Percentiles rank a stretch among this genome's conserved stretches.
Evolutionary conservation across 2,888 invertebrate genomes (phyloP).

Genomic region (Serripes groenlandicus): DNA sequence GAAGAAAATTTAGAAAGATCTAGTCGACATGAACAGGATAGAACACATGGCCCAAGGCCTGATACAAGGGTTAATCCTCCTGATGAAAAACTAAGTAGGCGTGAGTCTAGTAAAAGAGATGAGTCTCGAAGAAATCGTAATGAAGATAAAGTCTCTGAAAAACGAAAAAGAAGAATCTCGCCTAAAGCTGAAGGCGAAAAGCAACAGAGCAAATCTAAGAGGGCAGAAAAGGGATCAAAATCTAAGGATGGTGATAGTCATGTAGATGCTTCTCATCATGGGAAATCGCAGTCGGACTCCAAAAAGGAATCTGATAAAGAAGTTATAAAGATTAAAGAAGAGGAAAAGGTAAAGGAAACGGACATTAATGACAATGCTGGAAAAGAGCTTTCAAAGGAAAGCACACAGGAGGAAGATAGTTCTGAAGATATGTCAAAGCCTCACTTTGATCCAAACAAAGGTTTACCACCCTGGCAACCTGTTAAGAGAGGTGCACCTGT

Average conservation of each 20-base stretch:
- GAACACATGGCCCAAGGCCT: neutral
- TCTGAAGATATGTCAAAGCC: neutral
- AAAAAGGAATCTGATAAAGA: neutral
- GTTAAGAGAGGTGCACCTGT: neutral
- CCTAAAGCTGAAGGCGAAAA: neutral
- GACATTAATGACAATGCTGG: neutral
- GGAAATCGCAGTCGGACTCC: neutral
- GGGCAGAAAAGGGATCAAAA: neutral
- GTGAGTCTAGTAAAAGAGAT: neutral
- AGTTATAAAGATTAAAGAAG: neutral
- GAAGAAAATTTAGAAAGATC: neutral
- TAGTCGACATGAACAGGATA: neutral
- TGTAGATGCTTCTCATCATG: too few relatives aligned
- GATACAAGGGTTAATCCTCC: neutral
- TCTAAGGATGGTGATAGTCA: neutral
- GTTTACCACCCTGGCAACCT: slow-evolving; percentile 43
- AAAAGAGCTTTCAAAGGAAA: neutral
- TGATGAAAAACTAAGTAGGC: neutral
- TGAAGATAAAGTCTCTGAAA: neutral
- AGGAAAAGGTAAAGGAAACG: neutral
- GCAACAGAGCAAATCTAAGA: neutral
- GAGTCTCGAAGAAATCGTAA: neutral
- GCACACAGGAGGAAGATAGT: neutral
- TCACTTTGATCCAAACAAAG: slow-evolving; percentile 34
- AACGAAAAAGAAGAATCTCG: neutral